Percentiles rank a stretch among this genome's conserved stretches.
Evolutionary conservation across 2,113 vertebrate genomes (phyloP).

Genomic region (Tympanuchus pallidicinctus): DNA sequence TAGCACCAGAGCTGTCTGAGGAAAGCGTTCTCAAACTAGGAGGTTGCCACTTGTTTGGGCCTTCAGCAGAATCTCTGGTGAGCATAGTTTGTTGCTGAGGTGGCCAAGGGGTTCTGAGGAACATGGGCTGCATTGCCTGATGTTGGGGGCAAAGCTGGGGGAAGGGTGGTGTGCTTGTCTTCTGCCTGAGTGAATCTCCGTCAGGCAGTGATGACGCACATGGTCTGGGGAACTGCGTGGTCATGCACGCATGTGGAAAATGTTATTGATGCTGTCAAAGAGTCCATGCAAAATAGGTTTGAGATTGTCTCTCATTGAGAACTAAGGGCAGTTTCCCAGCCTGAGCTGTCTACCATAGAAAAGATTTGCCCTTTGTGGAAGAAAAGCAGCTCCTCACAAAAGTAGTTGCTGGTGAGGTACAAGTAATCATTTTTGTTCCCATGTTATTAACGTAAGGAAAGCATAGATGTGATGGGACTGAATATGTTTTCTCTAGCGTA

Average conservation of each 20-base stretch:
- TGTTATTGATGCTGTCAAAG: rapidly evolving
- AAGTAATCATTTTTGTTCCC: not conserved
- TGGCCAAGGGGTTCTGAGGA: not conserved
- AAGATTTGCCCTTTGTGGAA: not conserved
- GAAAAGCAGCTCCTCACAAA: rapidly evolving
- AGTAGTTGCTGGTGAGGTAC: not conserved
- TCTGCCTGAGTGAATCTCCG: rapidly evolving
- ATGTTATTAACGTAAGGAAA: rapidly evolving
- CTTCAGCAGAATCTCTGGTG: not conserved
- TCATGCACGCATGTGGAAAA: not conserved
- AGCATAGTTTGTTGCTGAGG: not conserved
- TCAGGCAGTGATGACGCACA: rapidly evolving
- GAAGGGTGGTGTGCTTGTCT: not conserved
- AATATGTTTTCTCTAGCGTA: not conserved
- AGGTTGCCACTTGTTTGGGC: too few relatives aligned
- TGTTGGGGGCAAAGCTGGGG: not conserved
- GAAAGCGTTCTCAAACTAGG: not conserved
- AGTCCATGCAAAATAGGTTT: not conserved
- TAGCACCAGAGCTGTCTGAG: not conserved
- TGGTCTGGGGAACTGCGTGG: not conserved
- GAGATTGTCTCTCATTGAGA: not conserved
- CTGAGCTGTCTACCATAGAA: not conserved
- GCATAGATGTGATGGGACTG: not conserved
- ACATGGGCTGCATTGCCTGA: not conserved
- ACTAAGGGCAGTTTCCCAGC: not conserved